These are phyloP conservation scores for Gorsachius magnificus DNA, from an alignment of 2,797 vertebrate genomes.

Conservation along the genomic window DNA sequence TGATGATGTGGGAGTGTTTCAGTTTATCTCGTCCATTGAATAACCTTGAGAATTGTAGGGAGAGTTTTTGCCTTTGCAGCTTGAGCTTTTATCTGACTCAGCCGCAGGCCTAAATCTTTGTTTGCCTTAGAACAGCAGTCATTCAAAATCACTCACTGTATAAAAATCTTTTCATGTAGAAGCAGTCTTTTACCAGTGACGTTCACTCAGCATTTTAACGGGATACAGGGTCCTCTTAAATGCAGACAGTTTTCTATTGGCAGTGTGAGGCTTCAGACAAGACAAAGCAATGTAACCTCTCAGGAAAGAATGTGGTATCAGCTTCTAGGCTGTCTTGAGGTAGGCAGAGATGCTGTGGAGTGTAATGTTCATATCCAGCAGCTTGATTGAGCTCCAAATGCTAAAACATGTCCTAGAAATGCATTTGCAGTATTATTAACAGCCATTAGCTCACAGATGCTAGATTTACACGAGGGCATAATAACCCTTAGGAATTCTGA, in stretches of 20 bases:
- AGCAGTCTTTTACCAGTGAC: background rate
- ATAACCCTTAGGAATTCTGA: conserved; percentile 19
- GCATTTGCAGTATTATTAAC: conserved; percentile 49
- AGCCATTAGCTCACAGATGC: conserved; percentile 48
- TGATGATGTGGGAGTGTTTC: background rate
- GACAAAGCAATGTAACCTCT: background rate
- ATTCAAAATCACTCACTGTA: conserved; percentile 40
- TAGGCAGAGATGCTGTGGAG: background rate
- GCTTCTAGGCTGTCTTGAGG: background rate
- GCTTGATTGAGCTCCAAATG: conserved; percentile 33
- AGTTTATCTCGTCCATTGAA: background rate
- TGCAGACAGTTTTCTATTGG: background rate
- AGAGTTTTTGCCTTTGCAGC: conserved; percentile 1
- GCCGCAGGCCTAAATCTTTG: conserved; percentile 2
- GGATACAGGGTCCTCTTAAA: conserved; percentile 1
- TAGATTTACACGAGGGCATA: conserved; percentile 32
- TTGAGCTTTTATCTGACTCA: conserved; percentile 22
- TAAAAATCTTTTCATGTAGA: conserved; percentile 28
- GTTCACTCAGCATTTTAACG: conserved; percentile 24
- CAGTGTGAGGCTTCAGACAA: background rate
- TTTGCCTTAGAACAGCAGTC: conserved; percentile 40
- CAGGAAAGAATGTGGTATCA: background rate
- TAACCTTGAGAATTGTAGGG: conserved; percentile 18
- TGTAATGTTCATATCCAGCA: conserved; percentile 35
- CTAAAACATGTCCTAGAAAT: conserved; percentile 45